phyloP scores from a whole-genome alignment of 1,140 invertebrate species.

The silkworm (Bombyx mori) region ASM3026992v2 NC_085109.1:5245501-5246000 shows the following conservation, averaged over 20 bases:
- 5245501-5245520: too few relatives aligned
- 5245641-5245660: not conserved
- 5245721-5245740: slow-evolving; percentile 68
- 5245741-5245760: slow-evolving; percentile 51
- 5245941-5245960: slow-evolving; percentile 3
- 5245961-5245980: too few relatives aligned
- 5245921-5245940: slow-evolving; percentile 35
- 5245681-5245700: slow-evolving; percentile 2
- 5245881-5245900: slow-evolving; percentile 23
- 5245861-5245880: slow-evolving; percentile 57
- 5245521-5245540: too few relatives aligned
- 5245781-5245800: slow-evolving; percentile 62
- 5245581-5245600: too few relatives aligned
- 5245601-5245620: too few relatives aligned
- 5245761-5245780: slow-evolving; percentile 41
- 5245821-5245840: slow-evolving; percentile 32
- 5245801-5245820: slow-evolving; percentile 38
- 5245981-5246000: too few relatives aligned
- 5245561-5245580: too few relatives aligned
- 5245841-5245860: slow-evolving; percentile 62
- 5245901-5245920: slow-evolving; percentile 52
- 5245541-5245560: too few relatives aligned
- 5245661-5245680: slow-evolving; percentile 3
- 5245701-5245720: slow-evolving; percentile 43
- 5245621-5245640: too few relatives aligned